These are phyloP conservation scores for Cephus pulcher DNA, from an alignment of 2,888 invertebrate species.

Conservation along the genomic window DNA sequence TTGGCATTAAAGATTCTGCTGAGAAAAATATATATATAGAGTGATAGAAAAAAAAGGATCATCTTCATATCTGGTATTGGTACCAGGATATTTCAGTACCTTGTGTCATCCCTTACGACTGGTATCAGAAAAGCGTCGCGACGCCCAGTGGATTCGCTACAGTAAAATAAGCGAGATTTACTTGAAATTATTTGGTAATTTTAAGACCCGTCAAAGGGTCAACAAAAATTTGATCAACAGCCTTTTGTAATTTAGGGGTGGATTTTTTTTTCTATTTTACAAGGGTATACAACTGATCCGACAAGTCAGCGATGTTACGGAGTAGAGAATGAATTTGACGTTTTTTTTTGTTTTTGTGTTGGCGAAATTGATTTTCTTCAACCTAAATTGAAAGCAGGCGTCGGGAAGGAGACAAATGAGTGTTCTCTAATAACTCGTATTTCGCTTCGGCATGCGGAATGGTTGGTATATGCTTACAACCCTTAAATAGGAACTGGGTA, in stretches of 20 bases:
- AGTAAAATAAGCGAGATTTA: too few relatives aligned
- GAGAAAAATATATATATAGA: neutral
- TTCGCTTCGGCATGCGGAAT: neutral
- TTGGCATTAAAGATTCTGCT: neutral
- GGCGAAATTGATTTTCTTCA: neutral
- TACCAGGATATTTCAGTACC: neutral
- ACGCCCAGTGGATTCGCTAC: neutral
- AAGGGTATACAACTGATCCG: neutral
- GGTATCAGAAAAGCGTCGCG: neutral
- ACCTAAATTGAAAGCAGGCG: neutral
- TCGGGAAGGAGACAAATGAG: neutral
- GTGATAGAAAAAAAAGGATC: neutral
- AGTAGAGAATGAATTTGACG: neutral
- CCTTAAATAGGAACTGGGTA: neutral
- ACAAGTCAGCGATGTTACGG: neutral
- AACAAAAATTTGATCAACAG: neutral
- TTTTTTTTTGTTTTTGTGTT: neutral
- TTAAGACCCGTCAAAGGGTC: neutral
- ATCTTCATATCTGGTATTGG: neutral
- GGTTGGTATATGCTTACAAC: neutral
- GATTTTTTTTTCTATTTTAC: neutral
- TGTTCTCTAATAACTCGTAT: neutral
- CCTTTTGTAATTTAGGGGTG: neutral
- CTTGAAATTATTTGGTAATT: too few relatives aligned
- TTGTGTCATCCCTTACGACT: neutral